Evolutionary conservation across 1,140 invertebrate species (phyloP).

Genomic region (Bactericera cockerelli): DNA sequence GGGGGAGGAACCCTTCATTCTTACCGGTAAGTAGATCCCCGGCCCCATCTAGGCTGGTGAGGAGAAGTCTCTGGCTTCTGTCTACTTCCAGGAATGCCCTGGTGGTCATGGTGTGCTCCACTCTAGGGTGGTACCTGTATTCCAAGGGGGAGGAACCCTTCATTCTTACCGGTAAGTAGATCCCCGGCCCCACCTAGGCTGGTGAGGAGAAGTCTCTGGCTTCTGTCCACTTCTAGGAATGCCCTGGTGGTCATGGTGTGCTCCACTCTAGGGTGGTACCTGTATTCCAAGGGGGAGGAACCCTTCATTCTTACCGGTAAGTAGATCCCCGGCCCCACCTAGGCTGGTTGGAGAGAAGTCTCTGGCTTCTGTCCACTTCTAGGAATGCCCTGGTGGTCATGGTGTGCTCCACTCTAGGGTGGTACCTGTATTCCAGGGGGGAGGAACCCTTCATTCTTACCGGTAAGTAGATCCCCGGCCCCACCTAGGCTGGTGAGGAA

Average conservation of each 20-base stretch:
- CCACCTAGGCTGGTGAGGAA: no score
- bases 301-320: constrained; percentile 49
- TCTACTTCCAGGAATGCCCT: no score
- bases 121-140: constrained; percentile 38
- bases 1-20: constrained; percentile 38
- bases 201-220: no score
- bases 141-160: constrained; percentile 39
- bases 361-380: no score
- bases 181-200: no score
- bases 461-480: constrained; percentile 32
- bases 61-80: no score
- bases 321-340: no score
- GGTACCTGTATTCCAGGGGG: constrained; percentile 32
- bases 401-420: constrained; percentile 45
- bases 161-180: constrained; percentile 39
- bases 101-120: constrained; percentile 51
- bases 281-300: constrained; percentile 33
- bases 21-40: constrained; percentile 39
- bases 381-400: constrained; percentile 69
- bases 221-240: no score
- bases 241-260: constrained; percentile 59
- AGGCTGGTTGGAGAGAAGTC: no score
- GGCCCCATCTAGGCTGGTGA: no score
- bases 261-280: constrained; percentile 39
- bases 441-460: constrained; percentile 44